A percentile compares a stretch with the other conserved stretches of the same genome.
Evolutionary conservation across 2,113 vertebrate genomes (phyloP).

Genomic region (Scalopus aquaticus): DNA sequence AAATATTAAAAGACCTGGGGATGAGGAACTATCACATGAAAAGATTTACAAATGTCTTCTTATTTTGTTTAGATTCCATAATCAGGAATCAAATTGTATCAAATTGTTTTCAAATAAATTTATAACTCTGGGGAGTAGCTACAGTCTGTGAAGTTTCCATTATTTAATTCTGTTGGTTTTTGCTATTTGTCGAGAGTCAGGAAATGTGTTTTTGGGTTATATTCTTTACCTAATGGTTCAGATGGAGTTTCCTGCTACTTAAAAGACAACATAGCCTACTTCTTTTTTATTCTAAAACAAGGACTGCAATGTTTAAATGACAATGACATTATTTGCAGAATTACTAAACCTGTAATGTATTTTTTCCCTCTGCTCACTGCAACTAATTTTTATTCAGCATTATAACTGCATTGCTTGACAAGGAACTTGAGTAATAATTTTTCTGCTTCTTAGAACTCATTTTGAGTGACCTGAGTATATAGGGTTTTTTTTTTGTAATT

Average conservation of each 20-base stretch:
- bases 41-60: neutral
- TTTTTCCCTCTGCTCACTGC: neutral
- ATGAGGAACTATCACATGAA: neutral
- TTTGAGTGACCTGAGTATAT: slow-evolving; percentile 70
- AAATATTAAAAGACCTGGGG: neutral
- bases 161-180: neutral
- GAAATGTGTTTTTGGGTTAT: neutral
- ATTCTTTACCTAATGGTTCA: neutral
- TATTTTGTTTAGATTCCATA: neutral
- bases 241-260: neutral
- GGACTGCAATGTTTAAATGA: neutral
- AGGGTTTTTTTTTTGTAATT: slow-evolving; percentile 53
- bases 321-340: slow-evolving; percentile 24
- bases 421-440: slow-evolving; percentile 52
- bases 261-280: neutral
- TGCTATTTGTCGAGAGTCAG: neutral
- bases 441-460: slow-evolving; percentile 58
- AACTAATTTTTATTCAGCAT: slow-evolving; percentile 41
- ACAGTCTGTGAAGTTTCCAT: neutral
- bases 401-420: slow-evolving; percentile 15
- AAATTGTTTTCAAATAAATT: slow-evolving; percentile 37
- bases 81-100: slow-evolving; percentile 40
- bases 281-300: slow-evolving; percentile 10
- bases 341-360: slow-evolving; percentile 18
- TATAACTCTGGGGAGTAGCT: neutral